phyloP scores from a whole-genome alignment of 2,888 invertebrate species.

The Drosophila vallismaia region DNA sequence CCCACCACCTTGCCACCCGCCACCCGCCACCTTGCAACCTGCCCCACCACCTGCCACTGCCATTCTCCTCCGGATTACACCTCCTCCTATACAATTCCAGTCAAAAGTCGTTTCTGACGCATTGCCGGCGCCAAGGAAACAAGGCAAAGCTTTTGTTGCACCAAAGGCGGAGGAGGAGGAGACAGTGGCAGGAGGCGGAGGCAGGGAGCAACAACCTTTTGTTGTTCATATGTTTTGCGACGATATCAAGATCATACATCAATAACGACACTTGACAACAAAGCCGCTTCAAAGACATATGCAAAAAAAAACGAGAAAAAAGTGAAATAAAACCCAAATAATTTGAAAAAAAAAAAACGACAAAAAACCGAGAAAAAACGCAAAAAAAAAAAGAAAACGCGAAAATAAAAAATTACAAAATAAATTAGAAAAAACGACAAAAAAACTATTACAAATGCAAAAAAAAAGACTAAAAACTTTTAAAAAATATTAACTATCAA shows the following conservation, averaged over 20 bases:
- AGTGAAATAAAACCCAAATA: conserved; percentile 13
- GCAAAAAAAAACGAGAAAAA: conserved; percentile 17
- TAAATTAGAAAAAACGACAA: no score
- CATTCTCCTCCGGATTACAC: not conserved
- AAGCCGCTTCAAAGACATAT: conserved; percentile 58
- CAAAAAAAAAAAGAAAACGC: no score
- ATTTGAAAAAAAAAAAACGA: no score
- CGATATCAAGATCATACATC: conserved; percentile 77
- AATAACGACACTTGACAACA: conserved; percentile 75
- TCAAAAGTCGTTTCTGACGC: conserved; percentile 26
- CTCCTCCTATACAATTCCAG: not conserved
- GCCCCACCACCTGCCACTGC: not conserved
- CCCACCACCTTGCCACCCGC: no score
- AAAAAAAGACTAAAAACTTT: no score
- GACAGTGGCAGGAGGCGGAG: not conserved
- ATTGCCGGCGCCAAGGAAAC: conserved; percentile 61
- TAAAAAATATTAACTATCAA: no score
- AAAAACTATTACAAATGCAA: no score
- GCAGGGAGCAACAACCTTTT: conserved; percentile 53
- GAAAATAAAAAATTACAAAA: no score
- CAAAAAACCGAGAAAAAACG: no score
- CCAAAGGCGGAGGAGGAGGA: not conserved
- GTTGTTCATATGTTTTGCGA: conserved; percentile 53
- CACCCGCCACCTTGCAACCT: not conserved
- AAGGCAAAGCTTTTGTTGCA: conserved; percentile 48